Conservation (phyloP, 2,888 invertebrate species). For the Callimorpha dominula region DNA sequence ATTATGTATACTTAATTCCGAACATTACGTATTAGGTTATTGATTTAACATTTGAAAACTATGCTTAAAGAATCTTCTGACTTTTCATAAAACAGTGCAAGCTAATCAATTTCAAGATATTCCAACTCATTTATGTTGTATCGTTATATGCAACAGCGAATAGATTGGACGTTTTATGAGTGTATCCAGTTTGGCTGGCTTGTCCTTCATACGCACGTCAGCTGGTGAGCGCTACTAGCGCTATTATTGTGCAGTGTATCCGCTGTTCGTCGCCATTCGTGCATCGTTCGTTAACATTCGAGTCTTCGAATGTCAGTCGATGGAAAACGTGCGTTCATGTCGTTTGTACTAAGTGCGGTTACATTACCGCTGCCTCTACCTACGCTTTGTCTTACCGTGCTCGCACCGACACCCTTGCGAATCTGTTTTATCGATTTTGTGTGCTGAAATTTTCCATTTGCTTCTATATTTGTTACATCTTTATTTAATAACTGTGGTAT, state of each 20-base stretch:
- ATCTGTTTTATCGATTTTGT: conserved; percentile 70
- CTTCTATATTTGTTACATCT: conserved; percentile 55
- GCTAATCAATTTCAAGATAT: background rate
- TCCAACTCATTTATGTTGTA: background rate
- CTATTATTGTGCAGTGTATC: conserved; percentile 27
- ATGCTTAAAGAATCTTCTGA: background rate
- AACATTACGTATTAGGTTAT: conserved; percentile 17
- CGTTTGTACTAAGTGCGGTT: conserved; percentile 65
- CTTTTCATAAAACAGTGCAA: background rate
- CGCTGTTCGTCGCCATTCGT: conserved; percentile 49
- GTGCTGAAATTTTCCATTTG: conserved; percentile 63
- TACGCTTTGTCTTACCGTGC: conserved; percentile 69
- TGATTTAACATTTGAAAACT: background rate
- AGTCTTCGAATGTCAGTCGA: conserved; percentile 64
- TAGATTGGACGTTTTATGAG: background rate
- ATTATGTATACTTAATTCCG: no score
- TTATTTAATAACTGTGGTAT: conserved; percentile 64
- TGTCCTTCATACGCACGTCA: conserved; percentile 54
- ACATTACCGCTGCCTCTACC: conserved; percentile 62
- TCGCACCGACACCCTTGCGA: conserved; percentile 53
- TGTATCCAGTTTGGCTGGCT: conserved; percentile 37
- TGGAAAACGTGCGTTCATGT: conserved; percentile 65
- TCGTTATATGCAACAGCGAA: background rate
- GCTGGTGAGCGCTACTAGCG: conserved; percentile 49
- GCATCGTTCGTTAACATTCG: conserved; percentile 59